Base-by-base conservation (phyloP, 1,140 invertebrate species). In the Wiebesia pumilae region DNA sequence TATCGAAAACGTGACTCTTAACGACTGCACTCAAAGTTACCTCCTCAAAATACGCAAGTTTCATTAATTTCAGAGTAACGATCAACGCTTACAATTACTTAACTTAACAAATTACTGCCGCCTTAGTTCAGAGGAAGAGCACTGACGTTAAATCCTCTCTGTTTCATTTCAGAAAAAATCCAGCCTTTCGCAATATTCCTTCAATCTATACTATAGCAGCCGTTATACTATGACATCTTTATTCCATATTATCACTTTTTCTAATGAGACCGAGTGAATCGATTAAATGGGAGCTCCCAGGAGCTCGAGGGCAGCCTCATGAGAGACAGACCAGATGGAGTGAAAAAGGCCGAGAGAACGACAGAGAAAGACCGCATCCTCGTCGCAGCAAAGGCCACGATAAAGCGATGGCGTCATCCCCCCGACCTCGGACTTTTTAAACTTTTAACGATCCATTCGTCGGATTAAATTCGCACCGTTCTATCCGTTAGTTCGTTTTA, bases 361-460 rank as follows among this genome's bases (percentile, higher is more conserved):
- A 38, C 14, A 24, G 38, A 33, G 33, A 67, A 33, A 33, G 65
- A 43, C n/a, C 43, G 43, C n/a, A 67, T 67, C 58, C 65, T 71
- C 65, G 43, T 47, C 81, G 69, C 65, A 62, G 54, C 33, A 58
- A 81, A 24, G 67, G 21, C 58, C 79, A n/a, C n/a, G 51, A 30
- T 21, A 30, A 38, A 43, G 80, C 47, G 30, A 54, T 73, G 33
- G 71, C 51, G 21, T 77, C 81, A 0, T 40, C 69, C 81, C 81
- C 81, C 58, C n/a, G 43, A 58, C 47, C 33, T 58, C 69, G 75
- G 35, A 88, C 81, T 88, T 85, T 87, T 84, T 86, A 87, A 85
- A 81, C 81, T 88, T 90, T 80, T 83, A 88, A 83, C 83, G 88
- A 89, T 87, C 83, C 87, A 88, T 88, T 89, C 88, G 81, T 84